Evolutionary conservation across 2,113 vertebrate genomes (phyloP), one percentile per base, ranked within the genome.

Genomic region (Poeciliopsis prolifica): DNA sequence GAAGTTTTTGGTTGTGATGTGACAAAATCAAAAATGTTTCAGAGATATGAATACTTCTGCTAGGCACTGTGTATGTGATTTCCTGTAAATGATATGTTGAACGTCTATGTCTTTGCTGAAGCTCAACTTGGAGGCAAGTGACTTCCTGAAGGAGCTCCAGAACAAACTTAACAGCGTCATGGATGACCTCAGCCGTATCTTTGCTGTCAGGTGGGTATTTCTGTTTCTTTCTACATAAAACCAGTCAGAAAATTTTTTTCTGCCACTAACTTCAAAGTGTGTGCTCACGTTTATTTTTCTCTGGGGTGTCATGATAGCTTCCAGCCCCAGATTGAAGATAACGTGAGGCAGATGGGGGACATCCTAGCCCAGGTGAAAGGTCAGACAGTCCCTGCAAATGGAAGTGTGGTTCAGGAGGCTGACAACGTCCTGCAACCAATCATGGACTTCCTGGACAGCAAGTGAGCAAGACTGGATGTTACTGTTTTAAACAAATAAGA

Each of bases 361-460:
- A 98, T 99, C 85, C 92, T 99, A 29, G 95, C 96, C 83, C 97
- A 98, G 91, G 97, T 99, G 80, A 99, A 99, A 86, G 98, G 98
- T 72, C 97, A 97, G 51, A 99, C 96, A 0, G 96, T 98, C 30
- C 97, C 98, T 0, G 96, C 97, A 80, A 99, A 98, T n/a, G 97
- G 96, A 89, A 97, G 95, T 0, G 96, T 99, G 0, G 95, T 97
- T 0, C 97, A 97, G 85, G 98, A 99, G 2, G 96, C 98, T 0
- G 98, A 99, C 92, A 98, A 98, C 0, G 97, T 99, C 44, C 93
- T 99, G 31, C 97, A 98, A 75, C 97, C 98, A 79, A 98, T 99
- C 89, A 98, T 99, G 97, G 98, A 99, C 87, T 96, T 99, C 74
- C 92, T 99, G 85, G 97, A 99, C 91, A 98, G 95, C 97, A 99